Percentiles rank a stretch among this genome's conserved stretches.
These are phyloP conservation scores for Cephus pygmeus DNA, from an alignment of 2,888 invertebrate species.

Conservation along the genomic window DNA sequence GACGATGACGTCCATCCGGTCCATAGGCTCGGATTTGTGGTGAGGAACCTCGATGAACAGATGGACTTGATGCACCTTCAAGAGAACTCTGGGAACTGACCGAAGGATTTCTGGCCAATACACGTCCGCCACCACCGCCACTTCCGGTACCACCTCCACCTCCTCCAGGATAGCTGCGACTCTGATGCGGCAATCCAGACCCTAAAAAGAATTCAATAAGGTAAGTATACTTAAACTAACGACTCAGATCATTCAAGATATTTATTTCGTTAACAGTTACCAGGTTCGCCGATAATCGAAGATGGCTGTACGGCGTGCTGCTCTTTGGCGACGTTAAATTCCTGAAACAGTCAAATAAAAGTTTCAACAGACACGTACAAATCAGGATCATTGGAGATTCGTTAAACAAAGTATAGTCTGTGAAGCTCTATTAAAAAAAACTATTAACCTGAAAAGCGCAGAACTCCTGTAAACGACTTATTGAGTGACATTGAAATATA, in stretches of 20 bases:
- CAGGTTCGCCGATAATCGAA: conserved; percentile 57
- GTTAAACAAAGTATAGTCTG: background rate
- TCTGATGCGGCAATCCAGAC: conserved; percentile 70
- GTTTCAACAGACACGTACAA: conserved; percentile 31
- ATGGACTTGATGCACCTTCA: conserved; percentile 71
- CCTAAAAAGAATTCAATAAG: conserved; percentile 16
- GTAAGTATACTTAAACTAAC: background rate
- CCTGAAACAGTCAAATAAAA: conserved; percentile 65
- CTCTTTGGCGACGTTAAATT: conserved; percentile 75
- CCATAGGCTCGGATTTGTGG: conserved; percentile 87
- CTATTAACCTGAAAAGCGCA: no score
- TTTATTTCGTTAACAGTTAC: conserved; percentile 23
- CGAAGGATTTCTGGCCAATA: conserved; percentile 79
- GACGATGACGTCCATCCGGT: conserved; percentile 76
- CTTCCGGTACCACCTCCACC: conserved; percentile 30
- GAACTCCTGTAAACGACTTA: background rate
- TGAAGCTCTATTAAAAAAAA: no score
- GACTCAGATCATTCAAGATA: background rate
- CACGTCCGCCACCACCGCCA: conserved; percentile 45
- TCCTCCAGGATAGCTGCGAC: conserved; percentile 72
- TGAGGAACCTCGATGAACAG: conserved; percentile 82
- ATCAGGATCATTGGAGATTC: background rate
- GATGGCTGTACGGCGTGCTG: conserved; percentile 74
- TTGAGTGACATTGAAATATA: background rate
- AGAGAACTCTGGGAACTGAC: conserved; percentile 86